Base-by-base conservation (phyloP, 2,888 invertebrate genomes). In the Hanleya hanleyi region DNA sequence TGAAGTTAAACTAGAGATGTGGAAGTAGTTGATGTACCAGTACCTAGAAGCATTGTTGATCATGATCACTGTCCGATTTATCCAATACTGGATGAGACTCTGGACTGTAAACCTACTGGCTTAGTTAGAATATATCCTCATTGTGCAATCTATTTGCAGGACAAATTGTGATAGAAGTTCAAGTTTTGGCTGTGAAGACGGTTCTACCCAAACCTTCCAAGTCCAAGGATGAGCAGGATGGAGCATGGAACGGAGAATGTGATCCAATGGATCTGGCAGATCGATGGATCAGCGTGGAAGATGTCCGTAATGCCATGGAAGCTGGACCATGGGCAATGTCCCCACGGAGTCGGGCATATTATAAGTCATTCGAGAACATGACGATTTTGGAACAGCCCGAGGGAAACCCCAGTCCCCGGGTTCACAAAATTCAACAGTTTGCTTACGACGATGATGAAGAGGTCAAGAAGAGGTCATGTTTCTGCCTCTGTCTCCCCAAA, bases 311-410 rank as follows among this genome's bases (percentile, higher is more conserved):
- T 64, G 64, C 64, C 36, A 64, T 64, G 64, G 38, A 35, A 36
- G n/a, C 64, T 36, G 18, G n/a, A 5, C 61, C 61, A 2, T 26
- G 61, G n/a, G 64, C 36, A n/a, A 75, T 77, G 18, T 78, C 81
- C 67, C 72, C 82, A 32, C 82, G 81, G 15, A 82, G 83, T 0
- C 78, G 83, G 32, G 78, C 82, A 38, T 77, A 79, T 29, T 81
- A 84, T 75, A 81, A 83, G 72, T 85, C 85, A 57, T 85, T 84
- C 65, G 84, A 85, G 69, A 85, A 86, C 72, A 84, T 86, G 84
- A 79, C 83, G 38, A 74, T 83, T 64, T 71, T 84, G 18, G 84
- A 80, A 64, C 50, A 64, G 29, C 70, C 70, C 22, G 66, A 70
- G 6, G 70, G 66, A 29, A 33, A 41, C 35, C 66, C 65, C 49